Conservation (phyloP, 2,888 invertebrate species). For the Amiota mariae region DNA sequence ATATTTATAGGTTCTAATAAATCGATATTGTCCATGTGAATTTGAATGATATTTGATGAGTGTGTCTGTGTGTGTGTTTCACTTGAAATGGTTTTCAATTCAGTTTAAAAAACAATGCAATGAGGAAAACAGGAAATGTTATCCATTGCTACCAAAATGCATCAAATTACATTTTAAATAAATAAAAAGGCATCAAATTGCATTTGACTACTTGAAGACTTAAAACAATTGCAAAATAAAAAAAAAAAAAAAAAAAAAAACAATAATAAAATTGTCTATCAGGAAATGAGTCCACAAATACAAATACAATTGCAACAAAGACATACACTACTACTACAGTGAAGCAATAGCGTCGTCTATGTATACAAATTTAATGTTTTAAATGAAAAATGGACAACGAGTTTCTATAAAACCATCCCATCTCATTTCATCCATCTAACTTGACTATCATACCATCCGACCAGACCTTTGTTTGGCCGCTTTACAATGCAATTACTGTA, state of each 20-base stretch:
- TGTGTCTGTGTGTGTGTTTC: too few species aligned
- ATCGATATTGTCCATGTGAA: too few species aligned
- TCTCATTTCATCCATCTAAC: too few species aligned
- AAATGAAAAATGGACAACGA: too few species aligned
- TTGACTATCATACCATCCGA: too few species aligned
- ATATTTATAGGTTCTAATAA: too few species aligned
- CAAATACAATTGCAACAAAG: background rate
- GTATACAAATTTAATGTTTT: constrained; percentile 9
- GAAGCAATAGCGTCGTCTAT: background rate
- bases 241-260: constrained; percentile 13
- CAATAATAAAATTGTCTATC: background rate
- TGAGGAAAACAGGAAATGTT: constrained; percentile 44
- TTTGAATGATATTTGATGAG: too few species aligned
- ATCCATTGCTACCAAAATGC: constrained; percentile 33
- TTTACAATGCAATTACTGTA: constrained; percentile 7
- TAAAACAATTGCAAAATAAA: constrained; percentile 10
- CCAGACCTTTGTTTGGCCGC: background rate
- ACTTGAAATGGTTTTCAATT: too few species aligned
- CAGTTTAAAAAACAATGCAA: constrained; percentile 8
- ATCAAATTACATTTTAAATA: constrained; percentile 26
- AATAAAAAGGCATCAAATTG: constrained; percentile 3
- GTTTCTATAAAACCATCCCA: too few species aligned
- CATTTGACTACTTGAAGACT: constrained; percentile 1
- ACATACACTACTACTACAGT: background rate
- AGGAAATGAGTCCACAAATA: constrained; percentile 18